phyloP scores from a whole-genome alignment of 2,797 vertebrate species.

The Apodemus agrarius region DNA sequence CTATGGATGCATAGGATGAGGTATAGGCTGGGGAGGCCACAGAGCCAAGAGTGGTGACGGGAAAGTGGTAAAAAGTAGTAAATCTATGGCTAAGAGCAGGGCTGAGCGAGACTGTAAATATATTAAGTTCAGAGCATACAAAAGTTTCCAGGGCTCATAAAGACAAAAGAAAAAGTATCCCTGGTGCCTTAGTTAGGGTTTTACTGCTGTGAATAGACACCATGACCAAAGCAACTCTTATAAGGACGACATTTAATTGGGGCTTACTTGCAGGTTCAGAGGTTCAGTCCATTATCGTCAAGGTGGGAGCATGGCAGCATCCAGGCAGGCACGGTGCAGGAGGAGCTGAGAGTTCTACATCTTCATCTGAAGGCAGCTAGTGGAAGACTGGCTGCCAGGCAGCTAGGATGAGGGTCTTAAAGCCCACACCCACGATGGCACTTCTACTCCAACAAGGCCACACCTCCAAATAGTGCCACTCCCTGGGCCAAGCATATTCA shows the following conservation, averaged over 20 bases:
- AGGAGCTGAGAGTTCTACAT: neutral
- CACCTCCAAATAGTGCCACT: too few species aligned
- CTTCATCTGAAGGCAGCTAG: neutral
- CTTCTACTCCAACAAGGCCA: too few species aligned
- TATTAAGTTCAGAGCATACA: neutral
- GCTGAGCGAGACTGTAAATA: too few species aligned
- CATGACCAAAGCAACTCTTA: neutral
- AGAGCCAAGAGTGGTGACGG: neutral
- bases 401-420: too few species aligned
- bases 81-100: neutral
- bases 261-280: neutral
- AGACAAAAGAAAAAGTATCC: neutral
- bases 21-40: too few species aligned
- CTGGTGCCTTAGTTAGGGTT: neutral
- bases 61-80: neutral
- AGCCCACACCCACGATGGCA: too few species aligned
- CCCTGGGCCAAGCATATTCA: too few species aligned
- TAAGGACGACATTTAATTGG: neutral
- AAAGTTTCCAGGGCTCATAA: neutral
- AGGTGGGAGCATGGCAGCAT: neutral
- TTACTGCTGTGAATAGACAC: neutral
- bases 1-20: too few species aligned
- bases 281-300: neutral
- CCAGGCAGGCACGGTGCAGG: neutral
- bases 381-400: too few species aligned